Evolutionary conservation across 2,113 vertebrate species (phyloP).

Genomic region (Brachyhypopomus occidentalis): DNA sequence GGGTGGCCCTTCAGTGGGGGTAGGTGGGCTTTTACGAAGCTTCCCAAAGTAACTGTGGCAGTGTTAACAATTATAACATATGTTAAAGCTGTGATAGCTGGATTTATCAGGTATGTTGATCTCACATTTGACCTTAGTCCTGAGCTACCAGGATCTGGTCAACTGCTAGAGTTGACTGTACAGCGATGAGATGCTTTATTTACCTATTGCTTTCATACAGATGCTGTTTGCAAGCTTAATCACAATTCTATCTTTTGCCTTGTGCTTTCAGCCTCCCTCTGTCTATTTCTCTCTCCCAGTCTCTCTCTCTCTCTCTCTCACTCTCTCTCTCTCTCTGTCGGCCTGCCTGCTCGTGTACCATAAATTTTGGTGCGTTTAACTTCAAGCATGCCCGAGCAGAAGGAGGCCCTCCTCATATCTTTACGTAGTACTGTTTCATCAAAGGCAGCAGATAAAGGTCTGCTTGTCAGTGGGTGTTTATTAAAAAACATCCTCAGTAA

Average conservation of each 20-base stretch:
- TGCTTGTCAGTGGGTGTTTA: slow-evolving; percentile 41
- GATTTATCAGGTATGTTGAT: slow-evolving; percentile 30
- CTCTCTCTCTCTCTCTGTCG: neutral
- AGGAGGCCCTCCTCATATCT: slow-evolving; percentile 6
- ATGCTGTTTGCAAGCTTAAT: too few species aligned
- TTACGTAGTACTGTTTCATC: slow-evolving; percentile 21
- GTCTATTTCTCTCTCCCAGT: neutral
- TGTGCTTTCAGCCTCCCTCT: neutral
- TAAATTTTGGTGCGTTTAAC: too few species aligned
- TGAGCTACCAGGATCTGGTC: too few species aligned
- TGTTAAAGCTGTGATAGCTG: slow-evolving; percentile 11
- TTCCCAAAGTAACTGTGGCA: too few species aligned
- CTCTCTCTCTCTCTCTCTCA: neutral
- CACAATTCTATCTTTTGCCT: neutral
- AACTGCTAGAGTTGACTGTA: too few species aligned
- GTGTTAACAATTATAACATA: too few species aligned
- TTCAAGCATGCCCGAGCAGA: too few species aligned
- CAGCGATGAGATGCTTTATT: too few species aligned
- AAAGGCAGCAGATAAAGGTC: slow-evolving; percentile 35
- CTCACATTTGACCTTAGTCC: neutral
- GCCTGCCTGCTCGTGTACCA: neutral
- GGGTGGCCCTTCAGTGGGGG: slow-evolving; percentile 6
- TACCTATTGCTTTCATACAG: too few species aligned
- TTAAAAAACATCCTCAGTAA: slow-evolving; percentile 47
- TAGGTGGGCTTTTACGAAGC: neutral